Evolutionary conservation across 2,113 vertebrate species (phyloP).

Genomic region (human): DNA sequence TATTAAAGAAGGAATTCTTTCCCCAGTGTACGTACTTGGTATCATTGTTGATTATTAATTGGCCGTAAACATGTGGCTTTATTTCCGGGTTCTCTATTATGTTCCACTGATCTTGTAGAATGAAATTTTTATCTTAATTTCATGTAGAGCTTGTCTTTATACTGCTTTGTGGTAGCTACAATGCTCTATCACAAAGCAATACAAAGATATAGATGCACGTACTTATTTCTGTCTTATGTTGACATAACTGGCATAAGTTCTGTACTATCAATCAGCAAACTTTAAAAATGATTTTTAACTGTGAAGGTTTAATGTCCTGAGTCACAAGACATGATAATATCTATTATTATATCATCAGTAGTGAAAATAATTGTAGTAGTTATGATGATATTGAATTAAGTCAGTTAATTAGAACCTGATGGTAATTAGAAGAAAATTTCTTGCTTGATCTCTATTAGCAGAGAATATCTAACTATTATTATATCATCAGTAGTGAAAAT

Average conservation of each 20-base stretch:
- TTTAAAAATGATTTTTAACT: conserved; percentile 54
- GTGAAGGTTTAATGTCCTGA: conserved; percentile 28
- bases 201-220: conserved; percentile 62
- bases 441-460: neutral
- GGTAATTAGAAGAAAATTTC: conserved; percentile 28
- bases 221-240: conserved; percentile 65
- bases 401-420: conserved; percentile 10
- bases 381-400: neutral
- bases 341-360: neutral
- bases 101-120: conserved; percentile 17
- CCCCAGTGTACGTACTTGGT: neutral
- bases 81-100: neutral
- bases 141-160: conserved; percentile 72
- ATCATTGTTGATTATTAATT: neutral
- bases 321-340: neutral
- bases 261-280: conserved; percentile 57
- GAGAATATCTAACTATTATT: neutral
- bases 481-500: neutral
- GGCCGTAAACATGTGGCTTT: neutral
- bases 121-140: conserved; percentile 78
- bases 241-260: conserved; percentile 65
- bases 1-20: neutral
- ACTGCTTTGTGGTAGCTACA: conserved; percentile 72
- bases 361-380: neutral
- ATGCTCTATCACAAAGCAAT: too few relatives aligned